Evolutionary conservation across 2,797 vertebrate genomes (phyloP).

Genomic region (Natrix natrix): DNA sequence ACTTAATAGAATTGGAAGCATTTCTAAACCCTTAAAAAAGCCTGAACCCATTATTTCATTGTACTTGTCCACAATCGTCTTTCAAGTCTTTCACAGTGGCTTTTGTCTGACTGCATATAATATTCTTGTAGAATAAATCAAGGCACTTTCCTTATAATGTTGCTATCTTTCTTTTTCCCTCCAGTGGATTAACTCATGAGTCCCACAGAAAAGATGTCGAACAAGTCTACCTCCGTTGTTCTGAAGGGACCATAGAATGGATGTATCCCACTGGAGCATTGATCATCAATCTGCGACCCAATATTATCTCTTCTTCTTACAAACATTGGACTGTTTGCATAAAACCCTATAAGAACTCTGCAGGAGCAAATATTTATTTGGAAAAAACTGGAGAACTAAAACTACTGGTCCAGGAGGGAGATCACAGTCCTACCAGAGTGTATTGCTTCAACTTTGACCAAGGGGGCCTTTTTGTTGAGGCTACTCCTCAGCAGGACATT

Average conservation of each 20-base stretch:
- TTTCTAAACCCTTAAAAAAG: not conserved
- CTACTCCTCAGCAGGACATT: slow-evolving; percentile 89
- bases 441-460: slow-evolving; percentile 88
- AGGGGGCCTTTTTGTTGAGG: slow-evolving; percentile 92
- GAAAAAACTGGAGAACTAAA: slow-evolving; percentile 90
- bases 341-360: slow-evolving; percentile 85
- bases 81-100: not conserved
- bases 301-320: slow-evolving; percentile 78
- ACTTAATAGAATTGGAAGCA: not conserved
- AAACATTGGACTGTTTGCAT: slow-evolving; percentile 90
- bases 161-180: slow-evolving; percentile 5
- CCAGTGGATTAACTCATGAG: slow-evolving; percentile 91
- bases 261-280: slow-evolving; percentile 95
- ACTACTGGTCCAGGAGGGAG: slow-evolving; percentile 84
- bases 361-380: slow-evolving; percentile 95
- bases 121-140: not conserved
- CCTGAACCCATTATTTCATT: not conserved
- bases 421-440: slow-evolving; percentile 75
- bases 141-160: slow-evolving; percentile 28
- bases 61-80: not conserved
- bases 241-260: slow-evolving; percentile 91
- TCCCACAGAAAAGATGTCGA: slow-evolving; percentile 93
- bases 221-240: slow-evolving; percentile 97
- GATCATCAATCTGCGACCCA: slow-evolving; percentile 94
- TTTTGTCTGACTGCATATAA: not conserved